These are phyloP conservation scores for Drosophila prolongata DNA, from an alignment of 2,888 invertebrate species.

Conservation along the genomic window DNA sequence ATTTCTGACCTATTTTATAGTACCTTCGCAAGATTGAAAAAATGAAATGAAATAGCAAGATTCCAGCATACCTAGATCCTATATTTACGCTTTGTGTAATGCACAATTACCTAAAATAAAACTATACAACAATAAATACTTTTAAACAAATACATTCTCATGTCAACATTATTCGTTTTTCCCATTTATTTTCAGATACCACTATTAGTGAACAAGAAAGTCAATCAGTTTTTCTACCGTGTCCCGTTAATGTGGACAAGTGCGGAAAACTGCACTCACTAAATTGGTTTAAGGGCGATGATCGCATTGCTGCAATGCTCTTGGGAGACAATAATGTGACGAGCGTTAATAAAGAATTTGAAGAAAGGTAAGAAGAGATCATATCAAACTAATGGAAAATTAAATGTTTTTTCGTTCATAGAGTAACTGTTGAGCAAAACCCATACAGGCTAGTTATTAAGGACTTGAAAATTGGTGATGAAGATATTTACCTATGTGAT, in stretches of 20 bases:
- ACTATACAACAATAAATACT: no score
- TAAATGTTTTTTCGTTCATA: constrained; percentile 17
- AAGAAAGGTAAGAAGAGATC: constrained; percentile 77
- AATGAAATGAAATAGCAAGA: no score
- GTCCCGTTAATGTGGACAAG: constrained; percentile 88
- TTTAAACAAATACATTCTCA: no score
- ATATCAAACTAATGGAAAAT: neutral
- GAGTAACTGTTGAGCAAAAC: constrained; percentile 73
- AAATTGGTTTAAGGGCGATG: constrained; percentile 90
- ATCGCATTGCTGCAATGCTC: constrained; percentile 84
- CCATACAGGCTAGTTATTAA: constrained; percentile 83
- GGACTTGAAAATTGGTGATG: constrained; percentile 88
- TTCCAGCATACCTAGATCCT: no score
- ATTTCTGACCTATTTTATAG: no score
- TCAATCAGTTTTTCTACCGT: constrained; percentile 87
- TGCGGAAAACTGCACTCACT: constrained; percentile 91
- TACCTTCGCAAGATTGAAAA: no score
- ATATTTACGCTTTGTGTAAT: no score
- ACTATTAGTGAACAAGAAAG: constrained; percentile 83
- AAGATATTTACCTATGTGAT: constrained; percentile 92
- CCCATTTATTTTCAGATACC: constrained; percentile 71
- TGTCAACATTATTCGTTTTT: neutral
- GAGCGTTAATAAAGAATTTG: constrained; percentile 82
- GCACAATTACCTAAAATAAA: no score
- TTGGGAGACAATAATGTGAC: constrained; percentile 83